Evolutionary conservation across 2,888 invertebrate species (phyloP), one percentile per base, ranked within the genome.

Genomic region (Eilema griseolum): DNA sequence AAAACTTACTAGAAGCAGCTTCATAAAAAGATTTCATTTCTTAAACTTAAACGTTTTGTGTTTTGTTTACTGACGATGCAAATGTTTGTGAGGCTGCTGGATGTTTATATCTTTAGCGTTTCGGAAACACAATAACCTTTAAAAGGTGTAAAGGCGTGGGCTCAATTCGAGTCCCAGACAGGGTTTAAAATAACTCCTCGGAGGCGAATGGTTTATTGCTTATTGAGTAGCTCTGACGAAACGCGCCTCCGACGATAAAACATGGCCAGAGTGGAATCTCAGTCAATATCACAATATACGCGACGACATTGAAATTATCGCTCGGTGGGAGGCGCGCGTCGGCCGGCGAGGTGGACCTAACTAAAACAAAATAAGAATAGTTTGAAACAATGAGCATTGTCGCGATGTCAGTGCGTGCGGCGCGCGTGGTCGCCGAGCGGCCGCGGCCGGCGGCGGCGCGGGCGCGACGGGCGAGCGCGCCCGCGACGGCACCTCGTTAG

Each of bases 121-220:
- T 93, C 82, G 89, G 89, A 89, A 93, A 93, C 91, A 95, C 94
- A 95, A 95, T 95, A 94, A 94, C 92, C 94, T 93, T 93, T 93
- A 92, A 94, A 94, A 94, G 93, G 93, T 93, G 93, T 92, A 92
- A 94, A 95, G 90, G 91, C 92, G 92, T 92, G 92, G 91, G 91
- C 87, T 89, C 89, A 88, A 90, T 90, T 88, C 88, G 88, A 89
- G 88, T 89, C 88, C 88, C 89, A 88, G 90, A 82, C 90, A 83
- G 88, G 90, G 89, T 93, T 92, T 90, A 92, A 93, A 94, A 94
- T 93, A 93, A 93, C 93, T 94, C 92, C 92, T 93, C 89, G 92
- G 91, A 93, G 93, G 90, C 91, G 94, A 92, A 93, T 93, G 92
- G 93, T 95, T 95, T 95, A 95, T 94, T 92, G 95, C 95, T 94